Conservation (phyloP, 2,797 vertebrate species). For the Sebastes reedi region DNA sequence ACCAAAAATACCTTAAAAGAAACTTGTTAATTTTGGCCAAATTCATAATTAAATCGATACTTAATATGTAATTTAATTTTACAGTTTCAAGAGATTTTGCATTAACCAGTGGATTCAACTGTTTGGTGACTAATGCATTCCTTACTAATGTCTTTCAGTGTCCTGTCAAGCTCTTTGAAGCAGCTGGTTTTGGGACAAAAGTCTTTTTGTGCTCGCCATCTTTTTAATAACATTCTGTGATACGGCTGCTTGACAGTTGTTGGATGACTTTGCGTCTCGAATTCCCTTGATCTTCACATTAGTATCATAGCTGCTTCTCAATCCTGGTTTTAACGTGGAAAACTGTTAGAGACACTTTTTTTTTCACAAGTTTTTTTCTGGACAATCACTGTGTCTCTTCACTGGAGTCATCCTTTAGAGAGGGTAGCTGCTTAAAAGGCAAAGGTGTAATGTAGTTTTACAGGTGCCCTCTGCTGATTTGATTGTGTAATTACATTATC, state of each 20-base stretch:
- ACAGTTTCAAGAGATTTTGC: too few species aligned
- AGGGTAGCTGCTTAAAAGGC: background rate
- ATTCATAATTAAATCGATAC: too few species aligned
- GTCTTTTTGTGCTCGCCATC: background rate
- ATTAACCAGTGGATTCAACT: too few species aligned
- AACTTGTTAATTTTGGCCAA: too few species aligned
- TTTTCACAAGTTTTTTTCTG: too few species aligned
- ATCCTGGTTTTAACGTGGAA: background rate
- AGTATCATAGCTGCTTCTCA: background rate
- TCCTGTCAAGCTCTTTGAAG: background rate
- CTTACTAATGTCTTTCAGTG: background rate
- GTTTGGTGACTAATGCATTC: background rate
- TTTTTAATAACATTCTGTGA: too few species aligned
- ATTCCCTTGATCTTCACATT: background rate
- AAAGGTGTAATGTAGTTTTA: background rate
- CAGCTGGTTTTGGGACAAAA: background rate
- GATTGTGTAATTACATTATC: background rate
- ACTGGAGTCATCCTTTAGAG: background rate
- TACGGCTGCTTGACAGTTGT: background rate
- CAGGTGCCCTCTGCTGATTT: background rate
- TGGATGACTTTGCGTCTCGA: background rate
- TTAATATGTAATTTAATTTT: too few species aligned
- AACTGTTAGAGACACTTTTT: background rate
- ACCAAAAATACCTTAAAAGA: too few species aligned
- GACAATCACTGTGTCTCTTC: background rate